Base-by-base conservation (phyloP, 2,888 invertebrate genomes). In the Mantis religiosa region DNA sequence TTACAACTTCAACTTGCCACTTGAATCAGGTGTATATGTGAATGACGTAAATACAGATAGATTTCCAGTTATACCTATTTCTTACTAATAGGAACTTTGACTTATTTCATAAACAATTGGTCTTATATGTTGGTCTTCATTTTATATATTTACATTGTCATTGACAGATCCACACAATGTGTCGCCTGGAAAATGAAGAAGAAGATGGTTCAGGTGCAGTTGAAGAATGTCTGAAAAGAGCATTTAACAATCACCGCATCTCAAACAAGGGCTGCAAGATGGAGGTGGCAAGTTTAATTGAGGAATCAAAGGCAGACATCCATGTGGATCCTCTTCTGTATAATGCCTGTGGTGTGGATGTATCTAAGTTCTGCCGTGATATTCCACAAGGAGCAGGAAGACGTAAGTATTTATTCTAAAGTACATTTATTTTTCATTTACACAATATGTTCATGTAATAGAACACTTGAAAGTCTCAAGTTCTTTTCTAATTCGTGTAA, bases 321-420 rank as follows among this genome's bases (percentile, higher is more conserved):
- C 97, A 99, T 91, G 97, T 98, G 1, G 99, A 99, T 94, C 99
- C 99, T 0, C 93, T 98, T 86, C 94, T 99, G 89, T 97, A 98
- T 92, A 95, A 96, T 90, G 97, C 98, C 0, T 99, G 99, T 92
- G 96, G 97, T 14, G 94, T 97, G 28, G 99, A 99, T 93, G 94
- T 98, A 90, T 93, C 96, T 85, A 96, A 96, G 92, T 97, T 96
- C 92, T 98, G 98, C 92, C 95, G 95, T 91, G 95, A 96, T 92
- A 94, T 98, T 34, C 95, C 96, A 87, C 97, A 97, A 92, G 99
- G 99, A 88, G 97, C 97, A 92, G 98, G 99, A 90, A 95, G 98
- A 94, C 97, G 98, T 98, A 95, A 95, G 96, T 94, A 89, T 85
- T 30, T 41, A 20, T 20, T 71, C 4, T 20, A 2, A 71, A 71